Evolutionary conservation across 2,797 vertebrate genomes (phyloP).

Genomic region (Mus minutoides): DNA sequence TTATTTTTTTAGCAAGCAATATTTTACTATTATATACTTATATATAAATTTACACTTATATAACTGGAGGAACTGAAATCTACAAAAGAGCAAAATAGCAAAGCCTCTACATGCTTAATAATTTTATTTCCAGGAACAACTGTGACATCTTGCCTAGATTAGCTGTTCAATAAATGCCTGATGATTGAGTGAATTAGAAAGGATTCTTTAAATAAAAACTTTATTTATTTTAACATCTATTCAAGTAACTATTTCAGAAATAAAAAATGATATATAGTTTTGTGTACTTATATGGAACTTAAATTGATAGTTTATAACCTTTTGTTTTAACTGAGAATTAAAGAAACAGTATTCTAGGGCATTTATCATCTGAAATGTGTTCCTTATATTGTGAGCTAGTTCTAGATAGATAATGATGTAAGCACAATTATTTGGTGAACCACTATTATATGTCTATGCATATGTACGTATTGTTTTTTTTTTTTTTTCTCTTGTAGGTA

Average conservation of each 20-base stretch:
- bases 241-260: neutral
- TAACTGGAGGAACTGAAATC: neutral
- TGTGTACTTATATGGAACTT: neutral
- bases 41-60: neutral
- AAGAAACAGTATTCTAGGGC: neutral
- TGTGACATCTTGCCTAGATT: neutral
- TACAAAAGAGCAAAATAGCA: too few relatives aligned
- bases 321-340: neutral
- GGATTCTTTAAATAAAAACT: neutral
- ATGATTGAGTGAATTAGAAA: constrained; percentile 11
- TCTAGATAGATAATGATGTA: constrained; percentile 3
- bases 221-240: constrained; percentile 6
- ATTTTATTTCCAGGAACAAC: neutral
- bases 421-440: neutral
- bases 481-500: neutral
- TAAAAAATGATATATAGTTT: neutral
- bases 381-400: neutral
- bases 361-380: neutral
- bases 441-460: neutral
- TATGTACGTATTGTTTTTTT: neutral
- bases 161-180: neutral
- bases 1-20: neutral
- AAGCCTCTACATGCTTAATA: neutral
- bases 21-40: neutral
- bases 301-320: neutral